These are phyloP conservation scores for Dione vanillae DNA, from an alignment of 2,888 invertebrate species.

Conservation along the genomic window DNA sequence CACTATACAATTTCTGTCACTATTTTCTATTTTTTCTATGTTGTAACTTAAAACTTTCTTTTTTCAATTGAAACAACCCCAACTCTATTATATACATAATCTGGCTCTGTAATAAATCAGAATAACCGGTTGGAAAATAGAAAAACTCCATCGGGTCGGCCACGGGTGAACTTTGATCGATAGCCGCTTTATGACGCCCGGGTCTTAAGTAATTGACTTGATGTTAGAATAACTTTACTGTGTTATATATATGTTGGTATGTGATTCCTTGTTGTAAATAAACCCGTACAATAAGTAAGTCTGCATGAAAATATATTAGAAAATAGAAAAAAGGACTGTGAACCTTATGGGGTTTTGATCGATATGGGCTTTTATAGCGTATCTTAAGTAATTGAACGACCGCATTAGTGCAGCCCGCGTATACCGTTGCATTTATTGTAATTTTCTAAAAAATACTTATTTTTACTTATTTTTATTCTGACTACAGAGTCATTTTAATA, in stretches of 20 bases:
- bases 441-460: no score
- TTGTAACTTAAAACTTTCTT: neutral
- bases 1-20: no score
- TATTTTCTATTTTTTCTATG: no score
- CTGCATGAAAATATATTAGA: neutral
- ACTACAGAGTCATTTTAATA: no score
- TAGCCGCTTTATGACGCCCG: constrained; percentile 76
- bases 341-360: constrained; percentile 55
- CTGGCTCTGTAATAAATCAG: constrained; percentile 52
- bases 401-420: constrained; percentile 69
- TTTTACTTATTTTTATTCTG: no score
- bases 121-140: constrained; percentile 51
- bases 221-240: constrained; percentile 14
- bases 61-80: constrained; percentile 1
- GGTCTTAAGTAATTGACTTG: constrained; percentile 81
- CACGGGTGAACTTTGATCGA: constrained; percentile 77
- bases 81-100: constrained; percentile 38
- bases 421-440: constrained; percentile 1
- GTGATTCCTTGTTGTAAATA: no score
- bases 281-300: no score
- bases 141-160: constrained; percentile 48
- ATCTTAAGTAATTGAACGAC: constrained; percentile 82
- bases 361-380: constrained; percentile 79
- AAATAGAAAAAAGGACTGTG: neutral
- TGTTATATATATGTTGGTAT: neutral